Percentiles rank a stretch among this genome's conserved stretches.
phyloP scores from a whole-genome alignment of 1,140 invertebrate species.

The Drosophila truncata region DNA sequence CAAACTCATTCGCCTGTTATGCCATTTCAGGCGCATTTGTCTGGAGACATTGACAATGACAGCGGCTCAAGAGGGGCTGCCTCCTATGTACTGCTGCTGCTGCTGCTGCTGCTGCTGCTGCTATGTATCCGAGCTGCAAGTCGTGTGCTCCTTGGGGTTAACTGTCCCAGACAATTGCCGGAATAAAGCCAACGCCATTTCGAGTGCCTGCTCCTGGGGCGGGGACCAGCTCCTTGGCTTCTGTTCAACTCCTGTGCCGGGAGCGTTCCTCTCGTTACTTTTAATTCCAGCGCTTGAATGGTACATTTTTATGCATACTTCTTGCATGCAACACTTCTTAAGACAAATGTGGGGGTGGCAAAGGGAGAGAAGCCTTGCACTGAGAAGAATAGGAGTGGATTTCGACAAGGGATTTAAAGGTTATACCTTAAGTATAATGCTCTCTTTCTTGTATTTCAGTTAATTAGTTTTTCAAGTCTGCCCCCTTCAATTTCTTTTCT shows the following conservation, averaged over 20 bases:
- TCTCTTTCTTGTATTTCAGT: not conserved
- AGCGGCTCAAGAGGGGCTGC: slow-evolving; percentile 37
- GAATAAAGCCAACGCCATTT: slow-evolving; percentile 69
- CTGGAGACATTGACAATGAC: slow-evolving; percentile 72
- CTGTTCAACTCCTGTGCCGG: slow-evolving; percentile 2
- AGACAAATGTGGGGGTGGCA: slow-evolving; percentile 3
- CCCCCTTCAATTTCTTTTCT: not conserved
- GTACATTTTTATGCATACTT: slow-evolving; percentile 61
- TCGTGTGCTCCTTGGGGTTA: slow-evolving; percentile 22
- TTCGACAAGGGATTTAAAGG: not conserved
- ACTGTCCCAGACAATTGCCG: slow-evolving; percentile 64
- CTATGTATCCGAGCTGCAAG: slow-evolving; percentile 2
- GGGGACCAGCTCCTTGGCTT: not conserved
- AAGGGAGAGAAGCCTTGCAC: slow-evolving; percentile 12
- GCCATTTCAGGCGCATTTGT: slow-evolving; percentile 55
- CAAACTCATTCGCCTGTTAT: slow-evolving; percentile 35
- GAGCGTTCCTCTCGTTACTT: slow-evolving; percentile 28
- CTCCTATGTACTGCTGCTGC: slow-evolving; percentile 20
- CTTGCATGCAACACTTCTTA: slow-evolving; percentile 37
- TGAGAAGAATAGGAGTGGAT: not conserved
- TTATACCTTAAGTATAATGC: not conserved
- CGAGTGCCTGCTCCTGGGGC: slow-evolving; percentile 40
- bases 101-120: too few species aligned
- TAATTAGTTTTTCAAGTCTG: not conserved
- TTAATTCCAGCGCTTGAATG: slow-evolving; percentile 64